Base-by-base conservation (phyloP, 1,140 invertebrate genomes). In the Batillaria attramentaria region DNA sequence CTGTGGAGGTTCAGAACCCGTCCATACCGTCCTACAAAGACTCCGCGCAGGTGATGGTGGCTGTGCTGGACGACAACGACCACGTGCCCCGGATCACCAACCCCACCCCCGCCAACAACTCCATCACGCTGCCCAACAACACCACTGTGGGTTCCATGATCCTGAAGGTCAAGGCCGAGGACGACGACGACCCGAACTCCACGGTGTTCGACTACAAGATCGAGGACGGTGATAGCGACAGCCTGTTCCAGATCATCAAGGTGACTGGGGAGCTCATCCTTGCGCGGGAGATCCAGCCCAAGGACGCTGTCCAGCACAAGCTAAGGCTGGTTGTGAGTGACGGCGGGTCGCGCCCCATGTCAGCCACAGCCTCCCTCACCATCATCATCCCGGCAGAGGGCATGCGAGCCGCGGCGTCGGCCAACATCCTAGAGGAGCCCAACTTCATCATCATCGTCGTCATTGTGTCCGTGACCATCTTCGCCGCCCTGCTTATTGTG, bases 231-330 rank as follows among this genome's bases (percentile, higher is more conserved):
- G 96, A 85, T 83, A 73, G 70, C 31, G 77, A 95, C 94, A 33
- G 94, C 93, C 69, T 97, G 89, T 97, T 98, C 91, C 95, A 94
- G 35, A 97, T 98, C 77, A 95, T 98, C 90, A 93, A 95, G 1
- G 92, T 94, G 39, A 96, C 95, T 0, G 97, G 97, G 0, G 95
- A 96, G 0, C 95, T 98, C 80, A 94, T 95, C 10, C 95, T 97
- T 1, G 81, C 79, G 46, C 95, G 85, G 96, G 95, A 0, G 73
- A 81, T 81, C 35, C 46, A 54, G 13, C 72, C 77, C 39, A 39
- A 76, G 10, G 80, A 81, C 57, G 73, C 78, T 33, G 37, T 50
- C 20, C 69, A 65, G 5, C 80, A 81, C 68, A 28, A 3, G 4
- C 39, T 81, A 16, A 66, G 69, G 3, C 41, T 81, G 28, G 46